phyloP scores from a whole-genome alignment of 2,797 vertebrate genomes.

The Antrozous pallidus region DNA sequence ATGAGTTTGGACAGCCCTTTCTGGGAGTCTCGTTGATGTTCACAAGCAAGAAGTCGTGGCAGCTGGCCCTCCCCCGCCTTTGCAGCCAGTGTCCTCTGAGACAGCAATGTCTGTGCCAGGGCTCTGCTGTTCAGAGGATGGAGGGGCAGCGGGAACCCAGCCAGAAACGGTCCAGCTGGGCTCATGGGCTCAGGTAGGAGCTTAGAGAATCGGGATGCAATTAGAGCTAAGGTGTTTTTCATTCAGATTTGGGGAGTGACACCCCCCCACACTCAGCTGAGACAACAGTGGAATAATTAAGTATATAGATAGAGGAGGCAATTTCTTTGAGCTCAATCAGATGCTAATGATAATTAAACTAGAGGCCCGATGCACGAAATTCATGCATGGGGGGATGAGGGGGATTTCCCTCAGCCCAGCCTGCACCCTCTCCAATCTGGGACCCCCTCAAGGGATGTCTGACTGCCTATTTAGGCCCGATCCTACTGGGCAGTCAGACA shows the following conservation, averaged over 20 bases:
- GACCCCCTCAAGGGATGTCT: too few species aligned
- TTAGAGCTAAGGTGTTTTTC: background rate
- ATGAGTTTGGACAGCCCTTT: background rate
- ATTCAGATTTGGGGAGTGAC: background rate
- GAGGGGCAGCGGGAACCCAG: background rate
- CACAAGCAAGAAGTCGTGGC: background rate
- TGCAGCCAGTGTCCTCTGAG: too few species aligned
- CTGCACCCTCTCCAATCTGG: too few species aligned
- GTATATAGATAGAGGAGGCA: background rate
- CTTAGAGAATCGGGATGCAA: background rate
- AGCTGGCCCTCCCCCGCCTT: background rate
- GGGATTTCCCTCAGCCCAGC: too few species aligned
- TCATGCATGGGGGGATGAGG: too few species aligned
- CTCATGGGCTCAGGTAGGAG: background rate
- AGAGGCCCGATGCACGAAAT: too few species aligned
- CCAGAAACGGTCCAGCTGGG: background rate
- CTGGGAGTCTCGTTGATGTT: background rate
- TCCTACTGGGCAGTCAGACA: too few species aligned
- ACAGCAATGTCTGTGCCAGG: rapidly evolving
- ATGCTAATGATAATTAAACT: background rate
- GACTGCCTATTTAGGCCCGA: too few species aligned
- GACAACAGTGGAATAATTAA: background rate
- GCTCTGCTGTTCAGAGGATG: background rate
- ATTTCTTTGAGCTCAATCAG: background rate
- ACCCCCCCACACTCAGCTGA: background rate